Percentiles rank a stretch among this genome's conserved stretches.
Evolutionary conservation across 2,888 invertebrate species (phyloP).

Genomic region (Disparrhopalites patrizii): DNA sequence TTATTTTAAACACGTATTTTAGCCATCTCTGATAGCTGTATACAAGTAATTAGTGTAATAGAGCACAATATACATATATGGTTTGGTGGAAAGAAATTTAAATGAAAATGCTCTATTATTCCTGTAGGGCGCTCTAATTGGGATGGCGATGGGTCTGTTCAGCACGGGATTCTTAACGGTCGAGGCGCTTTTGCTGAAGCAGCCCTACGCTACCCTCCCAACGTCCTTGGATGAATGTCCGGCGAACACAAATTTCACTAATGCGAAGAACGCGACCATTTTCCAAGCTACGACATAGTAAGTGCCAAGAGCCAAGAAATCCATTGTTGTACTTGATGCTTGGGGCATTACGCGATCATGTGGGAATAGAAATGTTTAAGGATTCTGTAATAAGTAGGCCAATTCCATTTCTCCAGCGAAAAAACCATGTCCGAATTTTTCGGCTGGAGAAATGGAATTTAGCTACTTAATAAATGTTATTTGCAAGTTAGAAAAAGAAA

Average conservation of each 20-base stretch:
- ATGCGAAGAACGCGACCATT: not conserved
- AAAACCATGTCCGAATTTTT: too few relatives aligned
- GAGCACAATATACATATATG: not conserved
- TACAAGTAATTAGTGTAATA: not conserved
- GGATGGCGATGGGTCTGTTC: conserved; percentile 25
- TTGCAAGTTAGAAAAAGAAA: too few relatives aligned
- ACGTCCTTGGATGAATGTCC: conserved; percentile 24
- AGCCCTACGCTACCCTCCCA: conserved; percentile 20
- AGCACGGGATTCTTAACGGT: conserved; percentile 21
- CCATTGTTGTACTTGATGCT: too few relatives aligned
- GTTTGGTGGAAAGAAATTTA: not conserved
- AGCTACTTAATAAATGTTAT: too few relatives aligned
- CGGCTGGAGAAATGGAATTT: too few relatives aligned
- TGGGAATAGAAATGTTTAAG: too few relatives aligned
- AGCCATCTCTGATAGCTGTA: too few relatives aligned
- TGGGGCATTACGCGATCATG: too few relatives aligned
- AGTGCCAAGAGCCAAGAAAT: not conserved
- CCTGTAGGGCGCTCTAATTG: conserved; percentile 28
- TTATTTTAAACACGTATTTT: too few relatives aligned
- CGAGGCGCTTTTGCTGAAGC: conserved; percentile 17
- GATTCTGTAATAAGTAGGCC: too few relatives aligned
- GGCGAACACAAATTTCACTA: conserved; percentile 15
- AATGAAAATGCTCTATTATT: not conserved
- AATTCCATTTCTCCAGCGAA: too few relatives aligned
- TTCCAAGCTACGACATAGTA: not conserved